Conservation (phyloP, 1,140 invertebrate species). For the Mya arenaria region DNA sequence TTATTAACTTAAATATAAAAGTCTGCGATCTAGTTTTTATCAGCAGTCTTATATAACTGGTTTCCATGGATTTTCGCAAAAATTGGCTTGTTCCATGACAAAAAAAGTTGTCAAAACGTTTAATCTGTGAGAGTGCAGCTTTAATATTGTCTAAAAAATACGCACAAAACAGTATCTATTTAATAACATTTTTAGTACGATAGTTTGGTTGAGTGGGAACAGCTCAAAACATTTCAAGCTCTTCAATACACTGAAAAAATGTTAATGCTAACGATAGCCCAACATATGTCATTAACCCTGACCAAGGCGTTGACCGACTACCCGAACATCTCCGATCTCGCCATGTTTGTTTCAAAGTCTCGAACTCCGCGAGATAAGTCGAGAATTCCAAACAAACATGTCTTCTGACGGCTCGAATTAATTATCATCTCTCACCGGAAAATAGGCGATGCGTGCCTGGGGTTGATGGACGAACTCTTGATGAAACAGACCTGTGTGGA, state of each 20-base stretch:
- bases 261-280: not conserved
- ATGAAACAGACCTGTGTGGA: no score
- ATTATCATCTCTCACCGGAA: conserved; percentile 44
- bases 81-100: no score
- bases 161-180: no score
- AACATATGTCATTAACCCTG: not conserved
- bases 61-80: no score
- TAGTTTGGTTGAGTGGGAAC: not conserved
- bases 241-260: not conserved
- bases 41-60: no score
- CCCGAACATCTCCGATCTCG: no score
- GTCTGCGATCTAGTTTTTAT: no score
- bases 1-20: no score
- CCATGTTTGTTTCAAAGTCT: not conserved
- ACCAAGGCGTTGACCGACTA: no score
- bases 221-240: not conserved
- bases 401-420: conserved; percentile 15
- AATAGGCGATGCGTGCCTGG: conserved; percentile 16
- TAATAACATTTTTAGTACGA: not conserved
- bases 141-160: no score
- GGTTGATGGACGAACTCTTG: conserved; percentile 1
- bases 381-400: conserved; percentile 41
- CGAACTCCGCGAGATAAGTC: not conserved
- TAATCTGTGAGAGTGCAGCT: no score
- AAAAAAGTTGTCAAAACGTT: no score